phyloP scores from a whole-genome alignment of 2,797 vertebrate species.

The Galaxias olidus region DNA sequence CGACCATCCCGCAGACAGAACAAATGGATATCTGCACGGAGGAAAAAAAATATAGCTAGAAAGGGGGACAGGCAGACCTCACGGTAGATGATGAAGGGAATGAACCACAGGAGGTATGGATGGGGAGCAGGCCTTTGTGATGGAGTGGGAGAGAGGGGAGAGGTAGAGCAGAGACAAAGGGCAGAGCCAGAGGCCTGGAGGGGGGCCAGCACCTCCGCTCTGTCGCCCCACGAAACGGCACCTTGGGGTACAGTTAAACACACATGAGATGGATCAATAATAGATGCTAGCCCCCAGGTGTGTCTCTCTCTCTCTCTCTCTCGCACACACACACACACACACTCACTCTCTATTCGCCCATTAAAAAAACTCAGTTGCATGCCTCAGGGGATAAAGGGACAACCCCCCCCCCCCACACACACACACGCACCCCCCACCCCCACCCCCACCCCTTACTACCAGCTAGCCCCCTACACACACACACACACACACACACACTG shows the following conservation, averaged over 20 bases:
- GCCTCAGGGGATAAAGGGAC: conserved; percentile 25
- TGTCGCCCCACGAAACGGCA: conserved; percentile 19
- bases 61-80: neutral
- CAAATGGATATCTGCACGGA: neutral
- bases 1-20: conserved; percentile 9
- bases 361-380: neutral
- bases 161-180: conserved; percentile 38
- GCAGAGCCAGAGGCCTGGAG: conserved; percentile 27
- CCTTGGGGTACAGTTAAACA: conserved; percentile 52
- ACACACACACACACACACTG: conserved; percentile 1
- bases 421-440: conserved; percentile 7
- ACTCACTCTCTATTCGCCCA: neutral
- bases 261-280: conserved; percentile 50
- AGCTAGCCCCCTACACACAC: conserved; percentile 31
- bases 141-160: neutral
- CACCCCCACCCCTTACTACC: conserved; percentile 12
- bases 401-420: conserved; percentile 23
- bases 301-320: neutral
- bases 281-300: conserved; percentile 18
- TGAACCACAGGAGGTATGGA: neutral
- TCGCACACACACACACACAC: conserved; percentile 11
- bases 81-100: neutral
- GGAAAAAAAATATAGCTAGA: neutral
- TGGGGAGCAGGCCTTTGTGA: neutral
- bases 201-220: neutral